A percentile compares a stretch with the other conserved stretches of the same genome.
These are phyloP conservation scores for Smutsia gigantea DNA, from an alignment of 2,797 vertebrate genomes.

Conservation along the genomic window DNA sequence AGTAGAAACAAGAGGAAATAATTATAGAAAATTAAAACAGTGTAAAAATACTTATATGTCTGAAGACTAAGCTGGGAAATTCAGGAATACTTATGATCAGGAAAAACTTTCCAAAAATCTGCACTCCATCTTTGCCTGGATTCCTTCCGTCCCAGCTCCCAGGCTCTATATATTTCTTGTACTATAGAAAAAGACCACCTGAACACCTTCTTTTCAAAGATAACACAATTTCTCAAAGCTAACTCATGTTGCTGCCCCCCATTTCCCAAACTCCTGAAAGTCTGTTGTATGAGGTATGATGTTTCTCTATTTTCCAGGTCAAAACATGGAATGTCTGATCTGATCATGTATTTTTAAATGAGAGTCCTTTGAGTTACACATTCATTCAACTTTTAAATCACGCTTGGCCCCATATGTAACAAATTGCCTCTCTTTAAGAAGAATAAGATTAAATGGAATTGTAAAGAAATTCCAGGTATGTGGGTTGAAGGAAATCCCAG, in stretches of 20 bases:
- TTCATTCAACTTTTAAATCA: not conserved
- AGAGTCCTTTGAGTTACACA: not conserved
- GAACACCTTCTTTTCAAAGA: not conserved
- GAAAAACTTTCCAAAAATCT: not conserved
- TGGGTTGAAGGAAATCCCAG: not conserved
- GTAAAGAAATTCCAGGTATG: not conserved
- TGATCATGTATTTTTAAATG: not conserved
- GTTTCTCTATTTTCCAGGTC: not conserved
- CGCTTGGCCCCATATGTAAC: not conserved
- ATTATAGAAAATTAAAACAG: constrained; percentile 47
- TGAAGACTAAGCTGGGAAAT: not conserved
- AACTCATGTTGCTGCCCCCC: not conserved
- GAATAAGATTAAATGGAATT: not conserved
- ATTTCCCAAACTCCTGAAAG: constrained; percentile 3
- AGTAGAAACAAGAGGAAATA: not conserved
- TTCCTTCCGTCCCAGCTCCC: not conserved
- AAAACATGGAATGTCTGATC: not conserved
- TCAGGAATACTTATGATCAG: not conserved
- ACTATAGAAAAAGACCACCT: not conserved
- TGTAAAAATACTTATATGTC: not conserved
- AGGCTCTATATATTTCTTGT: not conserved
- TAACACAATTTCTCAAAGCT: not conserved
- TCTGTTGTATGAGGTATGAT: not conserved
- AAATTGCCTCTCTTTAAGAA: not conserved
- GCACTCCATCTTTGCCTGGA: not conserved